A percentile compares a stretch with the other conserved stretches of the same genome.
Conservation (phyloP, 2,888 invertebrate genomes). For the Panopea generosa region DNA sequence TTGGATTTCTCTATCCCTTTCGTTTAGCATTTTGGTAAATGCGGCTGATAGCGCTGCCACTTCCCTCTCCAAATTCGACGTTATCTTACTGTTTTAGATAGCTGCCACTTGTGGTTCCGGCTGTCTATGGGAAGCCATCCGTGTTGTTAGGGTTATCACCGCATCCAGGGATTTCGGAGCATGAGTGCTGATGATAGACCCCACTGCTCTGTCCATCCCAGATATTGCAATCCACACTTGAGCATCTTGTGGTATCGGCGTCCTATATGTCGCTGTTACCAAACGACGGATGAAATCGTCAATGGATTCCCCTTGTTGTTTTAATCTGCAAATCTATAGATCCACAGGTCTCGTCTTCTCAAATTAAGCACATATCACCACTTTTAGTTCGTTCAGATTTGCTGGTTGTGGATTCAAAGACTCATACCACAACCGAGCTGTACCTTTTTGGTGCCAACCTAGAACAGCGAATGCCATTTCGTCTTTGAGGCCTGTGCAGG, state of each 20-base stretch:
- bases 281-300: conserved; percentile 6
- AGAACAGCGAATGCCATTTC: conserved; percentile 12
- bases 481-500: conserved; percentile 1
- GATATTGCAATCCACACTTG: conserved; percentile 10
- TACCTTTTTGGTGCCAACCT: conserved; percentile 14
- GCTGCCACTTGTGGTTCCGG: too few relatives aligned
- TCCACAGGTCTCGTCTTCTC: background rate
- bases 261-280: background rate
- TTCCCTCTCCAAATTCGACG: too few relatives aligned
- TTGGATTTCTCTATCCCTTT: too few relatives aligned
- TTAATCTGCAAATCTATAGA: conserved; percentile 2
- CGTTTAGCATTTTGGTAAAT: background rate
- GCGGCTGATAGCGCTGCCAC: background rate
- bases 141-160: conserved; percentile 1
- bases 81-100: background rate
- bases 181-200: conserved; percentile 13
- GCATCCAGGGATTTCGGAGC: conserved; percentile 10
- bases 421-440: conserved; percentile 16
- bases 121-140: too few relatives aligned
- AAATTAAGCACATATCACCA: background rate
- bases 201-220: conserved; percentile 8
- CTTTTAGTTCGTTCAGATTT: conserved; percentile 2
- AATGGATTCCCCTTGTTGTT: background rate
- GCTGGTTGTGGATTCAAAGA: too few relatives aligned
- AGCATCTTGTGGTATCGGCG: too few relatives aligned